Base-by-base conservation (phyloP, 2,797 vertebrate genomes). In the Meda fulgida region DNA sequence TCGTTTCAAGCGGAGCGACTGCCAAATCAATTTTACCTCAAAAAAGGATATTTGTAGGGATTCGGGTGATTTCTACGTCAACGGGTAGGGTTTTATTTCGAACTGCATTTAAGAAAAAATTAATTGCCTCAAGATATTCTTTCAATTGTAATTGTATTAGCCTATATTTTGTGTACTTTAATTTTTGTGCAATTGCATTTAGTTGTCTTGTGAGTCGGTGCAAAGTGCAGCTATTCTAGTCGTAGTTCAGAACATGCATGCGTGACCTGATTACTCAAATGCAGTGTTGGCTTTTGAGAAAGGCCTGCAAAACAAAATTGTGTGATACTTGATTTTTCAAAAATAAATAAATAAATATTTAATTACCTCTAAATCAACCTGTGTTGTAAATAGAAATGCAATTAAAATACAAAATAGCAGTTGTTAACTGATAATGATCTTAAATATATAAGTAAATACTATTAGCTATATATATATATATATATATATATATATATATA, bases 11-110 rank as follows among this genome's bases (percentile, higher is more conserved):
- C 19, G 91, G 55, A 34, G 81, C 83, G 0, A 36, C 86, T 2
- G 73, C 82, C 51, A 91, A 88, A 83, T 87, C 89, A 1, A 66
- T 76, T 70, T 80, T 86, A 66, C 85, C 88, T 55, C 89, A 78
- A 70, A 92, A 85, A 87, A 85, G 87, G 66, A 85, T 63, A 5
- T 80, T 87, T 4, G 71, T 16, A 4, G 73, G 88, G 58, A 58
- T 81, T 76, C 93, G 94, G 1, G 71, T 89, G 1, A 70, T 96
- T 6, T 92, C 66, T 87, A 93, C 93, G 9, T 87, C 87, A 88
- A 81, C 83, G 88, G 93, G 95, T 95, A 92, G 36, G 21, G 67
- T 38, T n/a, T 78, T 29, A 58, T 31, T 63, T 73, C 7, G 7
- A 43, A 60, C 14, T 51, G 34, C 43, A 36, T 51, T 6, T 40